phyloP scores from a whole-genome alignment of 2,888 invertebrate species.

The Rotaria macrura region DNA sequence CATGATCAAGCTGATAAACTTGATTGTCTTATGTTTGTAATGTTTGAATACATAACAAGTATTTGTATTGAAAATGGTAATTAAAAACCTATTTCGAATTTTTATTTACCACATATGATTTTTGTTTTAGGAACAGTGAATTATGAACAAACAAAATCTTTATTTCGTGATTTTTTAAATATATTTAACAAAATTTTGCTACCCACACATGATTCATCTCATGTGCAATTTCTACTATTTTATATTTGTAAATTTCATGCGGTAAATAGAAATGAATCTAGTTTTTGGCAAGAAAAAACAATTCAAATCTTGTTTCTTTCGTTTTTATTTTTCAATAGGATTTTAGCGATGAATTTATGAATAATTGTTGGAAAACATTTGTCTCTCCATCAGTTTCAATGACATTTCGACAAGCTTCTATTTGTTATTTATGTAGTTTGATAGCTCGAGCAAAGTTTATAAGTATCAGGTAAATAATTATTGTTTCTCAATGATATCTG shows the following conservation, averaged over 20 bases:
- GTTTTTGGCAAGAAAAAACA: too few relatives aligned
- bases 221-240: constrained; percentile 68
- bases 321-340: constrained; percentile 37
- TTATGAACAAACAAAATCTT: constrained; percentile 56
- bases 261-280: constrained; percentile 42
- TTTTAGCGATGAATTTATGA: constrained; percentile 59
- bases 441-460: constrained; percentile 61
- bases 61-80: constrained; percentile 40
- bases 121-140: constrained; percentile 50
- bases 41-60: constrained; percentile 59
- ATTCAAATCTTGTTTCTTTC: too few relatives aligned
- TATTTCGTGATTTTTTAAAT: constrained; percentile 58
- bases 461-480: constrained; percentile 55
- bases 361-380: constrained; percentile 65
- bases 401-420: constrained; percentile 61
- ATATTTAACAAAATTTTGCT: constrained; percentile 71
- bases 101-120: too few relatives aligned
- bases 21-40: constrained; percentile 66
- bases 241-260: constrained; percentile 61
- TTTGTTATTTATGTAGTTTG: constrained; percentile 66
- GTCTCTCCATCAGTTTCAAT: constrained; percentile 59
- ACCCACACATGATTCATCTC: constrained; percentile 69
- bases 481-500: not conserved
- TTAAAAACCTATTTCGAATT: not conserved
- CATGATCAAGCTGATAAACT: constrained; percentile 60